Base-by-base conservation (phyloP, 1,140 invertebrate genomes). In the Portunus trituberculatus region DNA sequence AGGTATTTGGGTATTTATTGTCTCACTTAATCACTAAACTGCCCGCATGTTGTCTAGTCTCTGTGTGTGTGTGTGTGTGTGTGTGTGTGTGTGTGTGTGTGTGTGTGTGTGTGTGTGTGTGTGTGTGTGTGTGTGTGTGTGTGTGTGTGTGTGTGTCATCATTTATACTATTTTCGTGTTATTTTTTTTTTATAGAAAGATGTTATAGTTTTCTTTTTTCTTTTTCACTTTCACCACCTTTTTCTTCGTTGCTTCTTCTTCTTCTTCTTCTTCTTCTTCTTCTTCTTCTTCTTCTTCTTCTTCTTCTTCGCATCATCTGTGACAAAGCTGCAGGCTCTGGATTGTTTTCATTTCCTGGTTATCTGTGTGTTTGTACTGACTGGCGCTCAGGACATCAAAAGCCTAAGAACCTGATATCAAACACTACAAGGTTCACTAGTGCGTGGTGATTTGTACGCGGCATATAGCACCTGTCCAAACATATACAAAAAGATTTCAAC, bases 51-150 rank as follows among this genome's bases (percentile, higher is more conserved):
- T 76, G 67, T n/a, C 67, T 25, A 20, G 67, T 8, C n/a, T 76
- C 10, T 76, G 67, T 76, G 67, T 76, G 67, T 76, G 67, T 8
- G 7, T 76, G 67, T 76, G 67, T n/a, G 67, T 76, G 59, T 76
- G 59, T 25, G 59, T 76, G 59, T 76, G 59, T 25, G 59, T 76
- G 8, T 76, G 59, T 25, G 67, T 76, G 7, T 76, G 6, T 8
- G 7, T 76, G 67, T 76, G 67, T 76, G 67, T 76, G 67, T 76
- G 67, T 76, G 67, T 76, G 67, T 76, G 67, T 76, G 67, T 76
- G 67, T 76, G 67, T 76, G 67, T 76, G 67, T 76, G 67, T 76
- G 67, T 76, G 12, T 16, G 52, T 59, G 52, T 16, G 52, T 59
- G 52, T 12, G 52, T 59, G 52, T 4, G 20, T 0, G 2, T 59